Evolutionary conservation across 2,888 invertebrate genomes (phyloP).

Genomic region (Miltochrista miniata): DNA sequence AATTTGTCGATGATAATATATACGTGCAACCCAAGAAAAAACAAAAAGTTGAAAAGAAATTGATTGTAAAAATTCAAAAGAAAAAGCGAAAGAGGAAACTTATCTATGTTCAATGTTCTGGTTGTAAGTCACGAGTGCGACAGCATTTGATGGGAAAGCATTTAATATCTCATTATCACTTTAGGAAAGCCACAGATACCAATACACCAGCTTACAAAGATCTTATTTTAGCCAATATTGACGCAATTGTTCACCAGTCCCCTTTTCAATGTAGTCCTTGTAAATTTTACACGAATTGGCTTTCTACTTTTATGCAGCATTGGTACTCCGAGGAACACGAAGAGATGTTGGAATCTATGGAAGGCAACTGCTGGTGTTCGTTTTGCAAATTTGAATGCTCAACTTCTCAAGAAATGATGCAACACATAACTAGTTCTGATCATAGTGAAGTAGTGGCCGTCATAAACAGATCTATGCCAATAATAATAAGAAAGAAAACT

Average conservation of each 20-base stretch:
- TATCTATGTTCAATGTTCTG: constrained; percentile 86
- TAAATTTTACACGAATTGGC: constrained; percentile 92
- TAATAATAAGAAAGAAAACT: constrained; percentile 87
- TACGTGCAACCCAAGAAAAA: constrained; percentile 55
- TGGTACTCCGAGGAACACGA: constrained; percentile 88
- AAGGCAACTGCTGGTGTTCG: constrained; percentile 88
- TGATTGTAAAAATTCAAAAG: constrained; percentile 49
- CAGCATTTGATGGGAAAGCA: constrained; percentile 91
- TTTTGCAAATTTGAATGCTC: constrained; percentile 89
- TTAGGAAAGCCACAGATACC: constrained; percentile 86
- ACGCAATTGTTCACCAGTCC: constrained; percentile 90
- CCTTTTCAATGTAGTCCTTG: constrained; percentile 94
- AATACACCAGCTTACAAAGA: constrained; percentile 82
- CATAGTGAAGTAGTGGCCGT: constrained; percentile 90
- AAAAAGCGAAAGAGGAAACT: constrained; percentile 83
- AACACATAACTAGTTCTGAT: constrained; percentile 86
- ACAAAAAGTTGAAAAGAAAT: constrained; percentile 36
- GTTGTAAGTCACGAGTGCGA: constrained; percentile 88
- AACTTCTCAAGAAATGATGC: constrained; percentile 85
- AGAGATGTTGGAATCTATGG: constrained; percentile 70
- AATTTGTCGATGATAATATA: constrained; percentile 58
- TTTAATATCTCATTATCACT: constrained; percentile 93
- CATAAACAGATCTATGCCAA: constrained; percentile 91
- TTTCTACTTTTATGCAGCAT: constrained; percentile 87
- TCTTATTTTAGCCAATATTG: constrained; percentile 90